phyloP scores from a whole-genome alignment of 2,888 invertebrate species.

The Piscicola geometra region DNA sequence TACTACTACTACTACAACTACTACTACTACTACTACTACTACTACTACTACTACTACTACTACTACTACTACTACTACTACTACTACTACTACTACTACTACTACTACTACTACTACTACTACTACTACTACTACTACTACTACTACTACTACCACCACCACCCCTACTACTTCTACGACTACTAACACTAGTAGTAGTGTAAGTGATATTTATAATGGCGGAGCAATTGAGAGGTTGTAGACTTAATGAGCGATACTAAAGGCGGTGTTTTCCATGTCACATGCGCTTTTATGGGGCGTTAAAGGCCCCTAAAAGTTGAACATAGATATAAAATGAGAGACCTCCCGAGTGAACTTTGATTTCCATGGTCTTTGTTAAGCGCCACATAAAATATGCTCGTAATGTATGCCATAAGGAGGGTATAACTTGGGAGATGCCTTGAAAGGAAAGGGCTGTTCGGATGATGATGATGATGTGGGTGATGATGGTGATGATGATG shows the following conservation, averaged over 20 bases:
- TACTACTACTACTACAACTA: constrained; percentile 25
- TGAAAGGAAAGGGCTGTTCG: background rate
- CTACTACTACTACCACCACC: constrained; percentile 19
- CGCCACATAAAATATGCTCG: background rate
- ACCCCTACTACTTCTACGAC: constrained; percentile 19
- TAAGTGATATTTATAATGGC: background rate
- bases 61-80: constrained; percentile 23
- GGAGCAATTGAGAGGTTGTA: too few species aligned
- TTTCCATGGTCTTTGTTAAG: background rate
- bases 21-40: constrained; percentile 22
- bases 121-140: constrained; percentile 24
- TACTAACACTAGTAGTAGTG: background rate
- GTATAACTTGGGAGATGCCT: too few species aligned
- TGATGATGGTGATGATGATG: constrained; percentile 7
- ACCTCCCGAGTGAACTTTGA: constrained; percentile 4
- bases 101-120: constrained; percentile 15
- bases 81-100: constrained; percentile 21
- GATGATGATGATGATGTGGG: constrained; percentile 8
- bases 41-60: constrained; percentile 24
- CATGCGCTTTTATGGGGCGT: background rate
- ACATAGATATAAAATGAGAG: background rate
- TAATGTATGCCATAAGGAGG: background rate
- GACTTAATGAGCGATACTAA: background rate
- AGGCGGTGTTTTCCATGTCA: constrained; percentile 18
- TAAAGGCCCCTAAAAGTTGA: background rate